Evolutionary conservation across 2,888 invertebrate species (phyloP).

Genomic region (Labia minor): DNA sequence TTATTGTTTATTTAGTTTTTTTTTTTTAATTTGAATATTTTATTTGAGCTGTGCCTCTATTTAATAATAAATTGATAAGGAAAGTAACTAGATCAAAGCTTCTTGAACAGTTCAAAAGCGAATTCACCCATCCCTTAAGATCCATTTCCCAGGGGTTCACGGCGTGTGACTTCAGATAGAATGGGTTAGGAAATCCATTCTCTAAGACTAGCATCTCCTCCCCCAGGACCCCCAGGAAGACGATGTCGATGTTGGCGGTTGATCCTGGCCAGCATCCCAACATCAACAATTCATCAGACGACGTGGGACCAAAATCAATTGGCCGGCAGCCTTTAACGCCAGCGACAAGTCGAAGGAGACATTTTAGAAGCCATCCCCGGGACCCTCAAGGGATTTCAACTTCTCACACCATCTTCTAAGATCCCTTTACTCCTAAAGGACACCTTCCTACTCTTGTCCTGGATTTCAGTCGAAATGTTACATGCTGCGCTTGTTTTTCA

Average conservation of each 20-base stretch:
- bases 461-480: too few species aligned
- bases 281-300: conserved; percentile 13
- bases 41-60: too few species aligned
- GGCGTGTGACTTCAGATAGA: neutral
- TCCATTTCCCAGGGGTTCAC: neutral
- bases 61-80: too few species aligned
- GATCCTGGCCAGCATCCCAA: neutral
- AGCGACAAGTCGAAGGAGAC: neutral
- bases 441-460: too few species aligned
- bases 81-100: too few species aligned
- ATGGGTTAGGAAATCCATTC: neutral
- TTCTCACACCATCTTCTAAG: neutral
- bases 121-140: too few species aligned
- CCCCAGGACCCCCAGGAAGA: neutral
- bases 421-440: neutral
- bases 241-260: conserved; percentile 13
- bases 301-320: conserved; percentile 7
- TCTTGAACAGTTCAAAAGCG: too few species aligned
- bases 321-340: neutral
- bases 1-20: too few species aligned
- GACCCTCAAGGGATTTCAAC: neutral
- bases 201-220: neutral
- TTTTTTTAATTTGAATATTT: too few species aligned
- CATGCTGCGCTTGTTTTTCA: too few species aligned
- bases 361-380: conserved; percentile 8